Evolutionary conservation across 2,113 vertebrate genomes (phyloP), one percentile per base, ranked within the genome.

Genomic region (Proterorhinus semilunaris): DNA sequence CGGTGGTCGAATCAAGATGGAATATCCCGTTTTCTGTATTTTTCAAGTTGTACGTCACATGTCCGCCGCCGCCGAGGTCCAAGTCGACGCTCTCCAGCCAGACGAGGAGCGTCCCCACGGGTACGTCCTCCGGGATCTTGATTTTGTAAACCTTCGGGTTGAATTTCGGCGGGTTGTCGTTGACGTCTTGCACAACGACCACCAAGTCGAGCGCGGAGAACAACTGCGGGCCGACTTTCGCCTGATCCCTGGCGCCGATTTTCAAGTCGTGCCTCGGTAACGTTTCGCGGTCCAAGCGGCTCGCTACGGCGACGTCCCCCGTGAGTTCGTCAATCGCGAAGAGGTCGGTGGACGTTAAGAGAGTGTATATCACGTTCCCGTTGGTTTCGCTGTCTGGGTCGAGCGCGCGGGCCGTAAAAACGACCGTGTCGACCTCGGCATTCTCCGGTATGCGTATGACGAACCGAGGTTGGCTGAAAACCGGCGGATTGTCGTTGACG

Each of bases 131-230:
- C 0, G 95, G 95, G 76, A 96, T 92, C 82, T 94, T 96, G 68
- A 98, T 89, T 7, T 81, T 93, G 86, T 92, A 94, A 69, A 90
- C 21, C 55, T 89, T 91, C 48, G 94, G 94, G 50, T 93, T 78
- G 78, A 98, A 99, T 46, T 91, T 94, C 0, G 98, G 98, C 10
- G 94, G 89, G 74, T 97, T 96, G 88, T 99, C 98, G 17, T 99
- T 99, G 11, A 92, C 72, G 69, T 99, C 98, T 74, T 95, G 91
- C 68, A 99, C 76, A 15, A 94, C 91, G 61, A 99, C 90, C 10
- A 93, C 75, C 2, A 99, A 87, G 73, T 96, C 93, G 0, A 85
- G 73, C 6, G 88, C 66, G 0, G 96, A 94, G 84, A 94, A 95
- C 46, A 97, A 86, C 81, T 94, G 92, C 53, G 92, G 92, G 42